A percentile compares a stretch with the other conserved stretches of the same genome.
These are phyloP conservation scores for Colius striatus DNA, from an alignment of 2,113 vertebrate genomes.

Conservation along the genomic window DNA sequence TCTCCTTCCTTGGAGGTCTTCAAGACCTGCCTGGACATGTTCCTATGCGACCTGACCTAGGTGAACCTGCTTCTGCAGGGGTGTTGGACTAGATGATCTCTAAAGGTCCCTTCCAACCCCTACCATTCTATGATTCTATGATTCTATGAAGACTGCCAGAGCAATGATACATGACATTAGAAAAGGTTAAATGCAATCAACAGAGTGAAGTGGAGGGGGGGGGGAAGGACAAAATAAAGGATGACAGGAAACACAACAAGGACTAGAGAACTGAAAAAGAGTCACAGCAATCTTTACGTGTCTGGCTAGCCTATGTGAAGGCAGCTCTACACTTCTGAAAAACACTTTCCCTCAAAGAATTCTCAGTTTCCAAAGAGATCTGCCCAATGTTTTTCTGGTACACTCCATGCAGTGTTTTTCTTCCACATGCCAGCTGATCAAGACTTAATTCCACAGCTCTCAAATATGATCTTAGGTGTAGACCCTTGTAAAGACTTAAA, in stretches of 20 bases:
- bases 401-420: neutral
- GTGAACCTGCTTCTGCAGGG: no score
- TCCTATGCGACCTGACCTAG: no score
- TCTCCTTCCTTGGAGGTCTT: no score
- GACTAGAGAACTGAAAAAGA: neutral
- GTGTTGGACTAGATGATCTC: no score
- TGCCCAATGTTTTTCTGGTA: neutral
- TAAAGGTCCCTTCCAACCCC: no score
- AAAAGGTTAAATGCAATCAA: neutral
- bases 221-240: neutral
- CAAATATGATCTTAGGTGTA: neutral
- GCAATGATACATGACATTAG: neutral
- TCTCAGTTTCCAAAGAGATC: neutral
- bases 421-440: neutral
- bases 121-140: no score
- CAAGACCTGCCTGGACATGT: no score
- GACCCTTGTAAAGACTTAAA: neutral
- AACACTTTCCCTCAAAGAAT: neutral
- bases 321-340: neutral
- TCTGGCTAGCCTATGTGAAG: neutral
- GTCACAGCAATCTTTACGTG: neutral
- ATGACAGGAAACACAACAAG: neutral
- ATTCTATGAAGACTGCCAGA: neutral
- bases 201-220: neutral
- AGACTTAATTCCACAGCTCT: neutral